phyloP scores from a whole-genome alignment of 2,797 vertebrate species.

The Channa striata region DNA sequence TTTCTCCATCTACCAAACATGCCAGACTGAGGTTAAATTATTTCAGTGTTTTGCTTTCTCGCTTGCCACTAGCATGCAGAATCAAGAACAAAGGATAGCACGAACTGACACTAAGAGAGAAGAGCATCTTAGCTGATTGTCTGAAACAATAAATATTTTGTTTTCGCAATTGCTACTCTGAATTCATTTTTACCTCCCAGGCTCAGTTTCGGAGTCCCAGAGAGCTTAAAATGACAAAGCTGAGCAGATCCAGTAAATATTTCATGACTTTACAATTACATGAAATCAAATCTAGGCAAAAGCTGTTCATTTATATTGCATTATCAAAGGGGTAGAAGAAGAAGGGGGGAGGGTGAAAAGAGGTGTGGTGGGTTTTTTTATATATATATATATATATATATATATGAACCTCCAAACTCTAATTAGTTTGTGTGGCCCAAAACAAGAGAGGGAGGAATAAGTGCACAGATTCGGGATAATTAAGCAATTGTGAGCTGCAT shows the following conservation, averaged over 20 bases:
- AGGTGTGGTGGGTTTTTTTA: slow-evolving; percentile 31
- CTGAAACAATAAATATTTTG: slow-evolving; percentile 73
- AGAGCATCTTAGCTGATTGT: slow-evolving; percentile 68
- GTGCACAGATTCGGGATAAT: slow-evolving; percentile 87
- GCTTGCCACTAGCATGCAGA: slow-evolving; percentile 73
- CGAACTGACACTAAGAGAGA: slow-evolving; percentile 72
- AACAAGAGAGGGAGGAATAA: slow-evolving; percentile 86
- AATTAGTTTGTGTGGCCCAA: slow-evolving; percentile 77
- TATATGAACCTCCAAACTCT: slow-evolving; percentile 56
- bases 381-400: too few relatives aligned
- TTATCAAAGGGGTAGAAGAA: slow-evolving; percentile 43
- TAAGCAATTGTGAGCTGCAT: slow-evolving; percentile 88
- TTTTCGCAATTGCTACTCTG: slow-evolving; percentile 66
- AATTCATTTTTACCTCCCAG: slow-evolving; percentile 69
- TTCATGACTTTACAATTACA: slow-evolving; percentile 79
- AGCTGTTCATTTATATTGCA: slow-evolving; percentile 67
- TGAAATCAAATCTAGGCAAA: slow-evolving; percentile 77
- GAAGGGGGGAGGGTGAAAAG: neutral
- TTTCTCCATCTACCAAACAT: slow-evolving; percentile 74
- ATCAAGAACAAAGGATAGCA: slow-evolving; percentile 75
- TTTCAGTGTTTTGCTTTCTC: slow-evolving; percentile 76
- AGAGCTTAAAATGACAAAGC: slow-evolving; percentile 69
- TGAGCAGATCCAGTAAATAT: slow-evolving; percentile 77
- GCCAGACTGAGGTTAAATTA: slow-evolving; percentile 81
- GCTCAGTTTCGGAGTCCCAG: slow-evolving; percentile 62